Base-by-base conservation (phyloP, 2,113 vertebrate species). In the Sinocyclocheilus anshuiensis region DNA sequence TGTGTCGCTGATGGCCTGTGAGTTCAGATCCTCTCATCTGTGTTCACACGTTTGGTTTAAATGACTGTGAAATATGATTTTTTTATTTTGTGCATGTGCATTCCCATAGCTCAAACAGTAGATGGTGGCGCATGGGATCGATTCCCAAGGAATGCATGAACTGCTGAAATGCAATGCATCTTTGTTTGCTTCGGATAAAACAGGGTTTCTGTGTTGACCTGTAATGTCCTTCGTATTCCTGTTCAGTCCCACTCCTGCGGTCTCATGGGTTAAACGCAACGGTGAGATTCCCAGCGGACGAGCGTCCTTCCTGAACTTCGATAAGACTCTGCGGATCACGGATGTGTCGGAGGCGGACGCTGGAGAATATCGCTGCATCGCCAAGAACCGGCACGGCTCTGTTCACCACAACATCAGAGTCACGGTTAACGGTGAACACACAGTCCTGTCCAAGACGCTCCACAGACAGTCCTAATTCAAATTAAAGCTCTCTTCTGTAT, bases 1-100 rank as follows among this genome's bases (percentile, higher is more conserved):
- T 99, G 98, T 88, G 97, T 99, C 6, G 97, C 97, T 24, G 97
- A 97, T 89, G 98, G 98, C 92, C 92, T 99, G 98, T 99, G 93
- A 97, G 98, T 74, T 20, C 48, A 55, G 15, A 26, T 6, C 36
- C 15, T 15, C 48, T 9, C 42, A 24, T 71, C 26, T 71, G 63
- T 50, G 15, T 55, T 55, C 50, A 53, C 13, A 50, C 48, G 3
- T 57, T 57, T 7, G 18, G 16, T 57, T 57, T 57, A 20, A 57
- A 57, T 7, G 53, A 55, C 2, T 55, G 53, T 18, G 53, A 18
- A 55, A 53, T 53, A 53, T 53, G 50, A 53, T 53, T 53, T 53
- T 53, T 53, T 48, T 11, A 50, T 13, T 48, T 53, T 15, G 13
- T 2, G 6, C 42, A 45, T 45, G 6, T 50, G 6, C 12, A 50